These are phyloP conservation scores for Dasyprocta punctata DNA, from an alignment of 2,113 vertebrate species.

Conservation along the genomic window DNA sequence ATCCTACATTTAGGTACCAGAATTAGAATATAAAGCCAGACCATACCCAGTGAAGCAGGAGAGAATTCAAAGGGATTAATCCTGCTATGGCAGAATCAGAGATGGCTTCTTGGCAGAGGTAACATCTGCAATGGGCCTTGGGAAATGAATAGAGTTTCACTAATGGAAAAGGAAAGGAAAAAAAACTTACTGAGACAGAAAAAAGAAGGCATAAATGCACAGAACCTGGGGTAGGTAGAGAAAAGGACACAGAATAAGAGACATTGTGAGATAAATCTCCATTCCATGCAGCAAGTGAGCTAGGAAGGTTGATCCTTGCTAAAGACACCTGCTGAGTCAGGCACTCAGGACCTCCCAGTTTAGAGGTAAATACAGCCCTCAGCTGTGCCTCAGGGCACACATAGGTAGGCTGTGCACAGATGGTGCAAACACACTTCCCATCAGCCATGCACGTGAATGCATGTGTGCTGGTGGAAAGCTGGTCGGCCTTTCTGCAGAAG, in stretches of 20 bases:
- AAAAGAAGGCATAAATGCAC: background rate
- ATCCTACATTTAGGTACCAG: background rate
- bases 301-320: background rate
- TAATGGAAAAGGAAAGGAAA: background rate
- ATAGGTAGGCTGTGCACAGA: background rate
- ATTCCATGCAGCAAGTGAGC: background rate
- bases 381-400: accelerated
- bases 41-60: background rate
- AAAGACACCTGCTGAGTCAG: background rate
- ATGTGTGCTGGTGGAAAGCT: accelerated
- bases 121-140: background rate
- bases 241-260: background rate
- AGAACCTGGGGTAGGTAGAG: background rate
- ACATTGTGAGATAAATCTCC: background rate
- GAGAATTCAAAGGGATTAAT: background rate
- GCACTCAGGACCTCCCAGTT: accelerated
- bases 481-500: background rate
- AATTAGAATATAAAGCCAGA: background rate
- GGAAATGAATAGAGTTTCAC: background rate
- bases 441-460: background rate
- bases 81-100: accelerated
- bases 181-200: background rate
- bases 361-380: background rate
- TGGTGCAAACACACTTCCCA: background rate
- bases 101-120: background rate